Conservation (phyloP, 64 coral and sea anemone species). For the Platygyra sinensis region DNA sequence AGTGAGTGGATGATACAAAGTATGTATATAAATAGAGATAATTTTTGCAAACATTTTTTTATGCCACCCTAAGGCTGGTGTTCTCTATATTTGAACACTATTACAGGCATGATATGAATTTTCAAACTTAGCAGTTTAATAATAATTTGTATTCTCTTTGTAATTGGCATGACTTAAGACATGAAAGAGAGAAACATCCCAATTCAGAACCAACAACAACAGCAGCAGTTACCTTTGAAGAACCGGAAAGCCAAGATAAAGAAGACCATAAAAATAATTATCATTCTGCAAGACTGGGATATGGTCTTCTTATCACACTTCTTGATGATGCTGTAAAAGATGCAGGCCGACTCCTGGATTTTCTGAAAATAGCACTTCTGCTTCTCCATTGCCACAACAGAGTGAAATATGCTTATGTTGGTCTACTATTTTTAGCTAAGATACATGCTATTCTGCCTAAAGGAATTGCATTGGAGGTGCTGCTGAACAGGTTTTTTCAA, state of each 20-base stretch:
- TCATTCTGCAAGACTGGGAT: constrained; percentile 22
- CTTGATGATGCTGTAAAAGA: constrained; percentile 54
- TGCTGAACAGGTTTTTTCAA: constrained; percentile 35
- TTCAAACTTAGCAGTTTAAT: no score
- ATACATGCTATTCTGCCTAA: constrained; percentile 25
- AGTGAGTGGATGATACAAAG: no score
- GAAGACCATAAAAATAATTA: constrained; percentile 43
- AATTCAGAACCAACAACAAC: background rate
- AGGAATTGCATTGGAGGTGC: constrained; percentile 39
- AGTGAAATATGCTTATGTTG: constrained; percentile 52
- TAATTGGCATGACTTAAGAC: background rate
- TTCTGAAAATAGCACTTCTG: constrained; percentile 45
- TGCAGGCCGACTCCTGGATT: constrained; percentile 36
- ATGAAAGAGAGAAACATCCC: constrained; percentile 1
- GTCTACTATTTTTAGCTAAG: constrained; percentile 35
- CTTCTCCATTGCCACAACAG: constrained; percentile 15
- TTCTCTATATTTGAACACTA: no score
- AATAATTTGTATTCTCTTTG: background rate
- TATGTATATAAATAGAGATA: no score
- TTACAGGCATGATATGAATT: no score
- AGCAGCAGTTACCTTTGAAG: constrained; percentile 1
- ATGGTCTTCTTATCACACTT: constrained; percentile 28
- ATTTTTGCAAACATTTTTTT: no score
- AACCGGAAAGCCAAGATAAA: background rate
- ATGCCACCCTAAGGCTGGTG: no score